A percentile compares a stretch with the other conserved stretches of the same genome.
Evolutionary conservation across 1,140 invertebrate species (phyloP).

Genomic region (Triops cancriformis): DNA sequence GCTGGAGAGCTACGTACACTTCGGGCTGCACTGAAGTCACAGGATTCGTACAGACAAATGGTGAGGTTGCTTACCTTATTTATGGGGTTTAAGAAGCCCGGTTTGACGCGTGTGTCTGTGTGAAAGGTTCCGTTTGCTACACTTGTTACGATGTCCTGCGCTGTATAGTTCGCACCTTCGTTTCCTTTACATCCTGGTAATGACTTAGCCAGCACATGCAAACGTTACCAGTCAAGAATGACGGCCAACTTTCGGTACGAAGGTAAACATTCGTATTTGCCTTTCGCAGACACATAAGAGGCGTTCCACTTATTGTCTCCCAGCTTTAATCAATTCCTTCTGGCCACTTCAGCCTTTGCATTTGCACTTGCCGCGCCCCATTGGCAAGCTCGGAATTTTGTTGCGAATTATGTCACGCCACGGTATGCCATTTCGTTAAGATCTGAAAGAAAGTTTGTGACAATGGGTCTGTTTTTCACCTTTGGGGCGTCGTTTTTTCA

Average conservation of each 20-base stretch:
- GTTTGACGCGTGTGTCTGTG: not conserved
- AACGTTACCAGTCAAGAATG: not conserved
- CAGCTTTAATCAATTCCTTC: not conserved
- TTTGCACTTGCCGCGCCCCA: no score
- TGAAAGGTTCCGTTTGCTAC: not conserved
- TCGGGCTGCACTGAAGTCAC: not conserved
- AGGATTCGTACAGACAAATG: not conserved
- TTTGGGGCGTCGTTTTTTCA: no score
- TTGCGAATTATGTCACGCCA: not conserved
- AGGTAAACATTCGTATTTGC: not conserved
- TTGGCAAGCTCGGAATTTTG: no score
- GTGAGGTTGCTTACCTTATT: not conserved
- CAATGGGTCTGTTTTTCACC: not conserved
- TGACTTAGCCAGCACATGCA: not conserved
- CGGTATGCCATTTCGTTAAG: not conserved
- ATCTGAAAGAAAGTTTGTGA: not conserved
- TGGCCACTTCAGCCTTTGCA: no score
- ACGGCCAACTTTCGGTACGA: not conserved
- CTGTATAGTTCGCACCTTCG: not conserved
- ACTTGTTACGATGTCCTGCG: not conserved
- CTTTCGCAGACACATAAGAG: not conserved
- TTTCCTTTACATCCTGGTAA: slow-evolving; percentile 5
- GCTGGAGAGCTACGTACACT: not conserved
- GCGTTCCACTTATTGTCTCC: not conserved
- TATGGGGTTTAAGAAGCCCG: slow-evolving; percentile 3